Evolutionary conservation across 2,888 invertebrate species (phyloP), one percentile per base, ranked within the genome.

Genomic region (Polyploca ridens): DNA sequence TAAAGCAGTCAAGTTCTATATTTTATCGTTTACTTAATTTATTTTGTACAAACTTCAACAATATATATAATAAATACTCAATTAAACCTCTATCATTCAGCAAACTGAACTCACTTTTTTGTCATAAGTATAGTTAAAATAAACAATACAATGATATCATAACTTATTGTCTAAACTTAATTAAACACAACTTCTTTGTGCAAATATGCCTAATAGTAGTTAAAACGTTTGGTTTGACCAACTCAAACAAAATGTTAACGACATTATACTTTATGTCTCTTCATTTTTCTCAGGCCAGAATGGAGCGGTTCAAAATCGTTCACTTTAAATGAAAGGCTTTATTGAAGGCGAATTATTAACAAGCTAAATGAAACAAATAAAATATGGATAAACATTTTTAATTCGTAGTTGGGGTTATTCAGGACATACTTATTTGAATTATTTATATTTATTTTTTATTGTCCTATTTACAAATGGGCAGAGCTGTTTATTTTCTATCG

Each of bases 11-110:
- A 94, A 94, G 94, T 94, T 94, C 94, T 94, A 94, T 94, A 94
- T 92, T 90, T 94, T 94, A 94, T 94, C 90, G 89, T 94, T 94
- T 94, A 94, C 94, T 94, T 94, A 94, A 92, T 94, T 94, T 94
- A 94, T 94, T 94, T 94, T 94, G 94, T 94, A 94, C 94, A 94
- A 94, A 94, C 93, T 94, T 94, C 94, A 94, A 94, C 94, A 94
- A 94, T 94, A 94, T 94, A 93, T 93, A 93, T 94, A 94, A 93
- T 94, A 94, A 93, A 93, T 94, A 94, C 89, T 94, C 93, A 94
- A 94, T 93, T 93, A 93, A 94, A 94, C 88, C 89, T 93, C 93
- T 94, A 94, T 94, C 92, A 91, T 94, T 92, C 92, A 93, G 94
- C 93, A 93, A 93, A 94, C 91, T 94, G 91, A 94, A 94, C 91